Evolutionary conservation across 2,113 vertebrate genomes (phyloP).

Genomic region (Oreochromis spilurus): DNA sequence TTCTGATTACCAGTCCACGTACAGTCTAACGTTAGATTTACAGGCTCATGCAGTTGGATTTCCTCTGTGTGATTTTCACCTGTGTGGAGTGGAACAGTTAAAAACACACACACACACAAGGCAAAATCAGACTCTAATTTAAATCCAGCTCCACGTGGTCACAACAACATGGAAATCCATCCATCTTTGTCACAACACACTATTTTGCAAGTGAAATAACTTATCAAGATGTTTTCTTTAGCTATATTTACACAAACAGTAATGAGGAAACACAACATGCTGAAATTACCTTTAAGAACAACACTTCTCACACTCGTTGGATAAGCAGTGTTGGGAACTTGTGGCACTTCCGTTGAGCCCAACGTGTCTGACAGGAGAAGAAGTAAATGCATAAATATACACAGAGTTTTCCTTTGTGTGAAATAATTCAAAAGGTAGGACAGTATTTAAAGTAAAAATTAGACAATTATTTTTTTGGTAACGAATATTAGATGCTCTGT

Average conservation of each 20-base stretch:
- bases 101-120: background rate
- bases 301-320: background rate
- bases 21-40: conserved; percentile 51
- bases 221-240: background rate
- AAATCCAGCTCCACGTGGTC: background rate
- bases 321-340: background rate
- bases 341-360: background rate
- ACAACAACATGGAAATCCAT: background rate
- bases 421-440: background rate
- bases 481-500: background rate
- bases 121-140: background rate
- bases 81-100: conserved; percentile 7
- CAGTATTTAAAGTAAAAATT: background rate
- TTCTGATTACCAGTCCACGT: conserved; percentile 33
- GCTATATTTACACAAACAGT: background rate
- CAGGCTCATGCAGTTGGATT: conserved; percentile 31
- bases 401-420: background rate
- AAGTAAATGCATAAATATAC: background rate
- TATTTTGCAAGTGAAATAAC: accelerated
- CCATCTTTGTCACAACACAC: background rate
- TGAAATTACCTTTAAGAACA: conserved; percentile 36
- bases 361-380: conserved; percentile 13
- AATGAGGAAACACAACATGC: background rate
- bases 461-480: background rate
- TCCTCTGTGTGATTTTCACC: conserved; percentile 44